Base-by-base conservation (phyloP, 2,797 vertebrate genomes). In the Choloepus didactylus region DNA sequence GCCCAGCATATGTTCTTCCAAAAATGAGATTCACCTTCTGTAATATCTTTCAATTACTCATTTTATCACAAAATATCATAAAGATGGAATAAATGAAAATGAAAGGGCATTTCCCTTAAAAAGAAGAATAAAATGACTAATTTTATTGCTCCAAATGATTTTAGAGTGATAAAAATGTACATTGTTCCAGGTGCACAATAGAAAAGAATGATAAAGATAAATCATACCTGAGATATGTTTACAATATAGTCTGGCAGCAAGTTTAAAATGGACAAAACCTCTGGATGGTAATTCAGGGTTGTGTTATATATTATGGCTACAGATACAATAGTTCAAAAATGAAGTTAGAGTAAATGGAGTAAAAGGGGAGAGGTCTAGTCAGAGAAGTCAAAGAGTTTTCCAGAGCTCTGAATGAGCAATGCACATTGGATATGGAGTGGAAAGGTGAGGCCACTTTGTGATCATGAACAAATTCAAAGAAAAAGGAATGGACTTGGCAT, bases 121-220 rank as follows among this genome's bases (percentile, higher is more conserved):
- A 21, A 49, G 51, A 86, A 75, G 19, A 64, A 54, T 87, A 35
- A 75, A 87, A 51, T 81, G 12, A 86, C 93, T 75, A 56, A 31
- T 77, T 93, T 87, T 54, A 18, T 93, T 91, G 25, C 6, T 79
- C 0, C 21, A 87, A 91, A 75, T 88, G 25, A 56, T 83, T 87
- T 79, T 69, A n/a, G 21, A 92, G 44, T 67, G 88, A 49, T 73
- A 94, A 88, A 89, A 89, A 76, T 31, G 11, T 54, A 44, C 62
- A 83, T 84, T 93, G 14, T 69, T 41, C 8, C 59, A 73, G 56
- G 5, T 59, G 0, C 16, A 77, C 23, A 54, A 91, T 23, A 59
- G 9, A 51, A 70, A 86, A 67, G 18, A 69, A 87, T 18, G 6
- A 38, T 54, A 54, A 77, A 6, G 2, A 51, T 85, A 66, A 85